Base-by-base conservation (phyloP, 2,888 invertebrate species). In the Ophioninae sp. region DNA sequence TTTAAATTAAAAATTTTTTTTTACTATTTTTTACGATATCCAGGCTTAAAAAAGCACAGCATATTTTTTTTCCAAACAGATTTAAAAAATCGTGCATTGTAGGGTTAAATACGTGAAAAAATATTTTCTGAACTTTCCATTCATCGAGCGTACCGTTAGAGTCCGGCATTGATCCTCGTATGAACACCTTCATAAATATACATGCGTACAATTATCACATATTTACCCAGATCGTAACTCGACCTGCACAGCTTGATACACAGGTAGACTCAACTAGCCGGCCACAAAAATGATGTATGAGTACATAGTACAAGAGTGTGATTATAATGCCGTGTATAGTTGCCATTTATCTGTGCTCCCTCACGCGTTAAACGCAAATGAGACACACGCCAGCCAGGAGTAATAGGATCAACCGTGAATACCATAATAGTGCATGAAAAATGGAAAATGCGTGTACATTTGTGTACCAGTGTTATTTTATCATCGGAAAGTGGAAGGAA, bases 351-450 rank as follows among this genome's bases (percentile, higher is more conserved):
- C 67, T 44, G 61, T 44, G 37, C 78, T 78, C 81, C 79, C 69
- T 72, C 67, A 37, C 79, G 61, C 58, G 58, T 73, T 76, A 63
- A 56, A 79, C 79, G 81, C 72, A 81, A 79, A 84, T 84, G 81
- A 84, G 84, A 68, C 68, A 73, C 61, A 72, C 67, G 72, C 76
- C 72, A 79, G 64, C 3, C 44, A 41, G 71, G 78, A 72, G 65
- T 68, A 79, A 72, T 76, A 76, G 65, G 79, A 81, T 68, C 79
- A 58, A 83, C 10, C 51, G 75, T 79, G 76, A 81, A 75, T 81
- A 79, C 58, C 63, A 67, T 71, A 67, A 61, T n/a, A 56, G 22
- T 20, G 23, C 10, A 64, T 41, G 22, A 20, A 61, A 64, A 64
- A 17, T 20, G 58, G n/a, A 72, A 59, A 23, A 10, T 20, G 6